Percentiles rank a stretch among this genome's conserved stretches.
phyloP scores from a whole-genome alignment of 2,113 vertebrate genomes.

The Prochilodus magdalenae region DNA sequence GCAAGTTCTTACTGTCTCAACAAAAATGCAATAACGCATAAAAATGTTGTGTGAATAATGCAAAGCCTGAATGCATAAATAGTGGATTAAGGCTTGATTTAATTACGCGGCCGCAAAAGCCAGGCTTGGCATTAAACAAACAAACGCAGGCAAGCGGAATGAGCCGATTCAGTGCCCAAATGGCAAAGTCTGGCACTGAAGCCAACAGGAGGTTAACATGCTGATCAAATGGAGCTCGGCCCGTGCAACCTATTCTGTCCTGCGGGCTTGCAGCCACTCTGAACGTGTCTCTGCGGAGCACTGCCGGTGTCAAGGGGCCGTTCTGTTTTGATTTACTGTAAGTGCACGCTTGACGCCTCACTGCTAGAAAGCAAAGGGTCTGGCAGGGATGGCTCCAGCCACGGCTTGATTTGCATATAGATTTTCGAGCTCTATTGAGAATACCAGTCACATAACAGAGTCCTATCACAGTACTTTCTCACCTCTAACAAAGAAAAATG shows the following conservation, averaged over 20 bases:
- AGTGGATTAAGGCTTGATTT: conserved; percentile 79
- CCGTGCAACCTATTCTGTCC: neutral
- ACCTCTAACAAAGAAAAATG: neutral
- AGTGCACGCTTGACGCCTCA: conserved; percentile 19
- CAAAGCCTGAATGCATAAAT: conserved; percentile 79
- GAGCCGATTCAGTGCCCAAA: conserved; percentile 65
- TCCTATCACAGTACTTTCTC: neutral
- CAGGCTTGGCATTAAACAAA: conserved; percentile 70
- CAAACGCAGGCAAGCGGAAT: conserved; percentile 69
- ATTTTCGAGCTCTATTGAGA: neutral
- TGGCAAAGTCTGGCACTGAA: conserved; percentile 63
- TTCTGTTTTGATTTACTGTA: conserved; percentile 3
- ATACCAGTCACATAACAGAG: neutral
- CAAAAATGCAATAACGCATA: conserved; percentile 77
- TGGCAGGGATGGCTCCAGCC: neutral
- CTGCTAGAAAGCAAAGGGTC: conserved; percentile 7
- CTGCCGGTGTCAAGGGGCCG: conserved; percentile 1
- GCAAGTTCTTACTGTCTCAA: conserved; percentile 69
- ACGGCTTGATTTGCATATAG: neutral
- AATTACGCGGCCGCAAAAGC: conserved; percentile 75
- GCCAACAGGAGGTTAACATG: conserved; percentile 61
- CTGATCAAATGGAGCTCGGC: conserved; percentile 65
- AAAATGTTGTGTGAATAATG: conserved; percentile 80
- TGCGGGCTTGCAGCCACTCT: conserved; percentile 7
- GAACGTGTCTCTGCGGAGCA: neutral